Evolutionary conservation across 2,888 invertebrate species (phyloP), one percentile per base, ranked within the genome.

Genomic region (Tachina lurida): DNA sequence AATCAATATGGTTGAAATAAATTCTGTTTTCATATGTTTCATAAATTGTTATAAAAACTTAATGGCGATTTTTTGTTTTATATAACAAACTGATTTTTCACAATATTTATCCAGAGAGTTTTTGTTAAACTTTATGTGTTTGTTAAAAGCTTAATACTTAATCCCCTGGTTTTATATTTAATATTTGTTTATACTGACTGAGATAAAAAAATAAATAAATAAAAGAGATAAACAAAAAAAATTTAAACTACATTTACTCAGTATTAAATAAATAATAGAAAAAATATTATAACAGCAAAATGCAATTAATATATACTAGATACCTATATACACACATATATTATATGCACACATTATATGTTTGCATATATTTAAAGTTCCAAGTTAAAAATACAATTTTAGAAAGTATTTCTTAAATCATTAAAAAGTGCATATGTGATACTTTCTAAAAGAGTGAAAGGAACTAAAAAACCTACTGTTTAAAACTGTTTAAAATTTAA

Each of bases 101-200:
- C 47, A 47, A 31, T 67, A 49, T 47, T 68, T 49, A 41, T 68
- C 7, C 49, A 68, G 39, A 47, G 43, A 22, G 19, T 65, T 70
- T 65, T 75, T n/a, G 45, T 17, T 3, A 47, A 13, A 65, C 67
- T 74, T 67, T 52, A 67, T 58, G n/a, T 49, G 41, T 58, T 22
- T 19, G 45, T 47, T 47, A 12, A 73, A 60, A 58, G 70, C 49
- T 77, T 77, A 77, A 74, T 49, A 56, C 41, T 60, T 81, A 65
- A 79, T 75, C 52, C 75, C 45, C 65, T 54, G 71, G 75, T 79
- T 75, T 86, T 76, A 41, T 60, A 60, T 71, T n/a, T 65, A 71
- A 85, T 67, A 67, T 54, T 76, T 83, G 47, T 83, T 84, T 67
- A 65, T 73, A 19, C 68, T 63, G 15, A 54, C 68, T n/a, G 1